Base-by-base conservation (phyloP, 1,140 invertebrate genomes). In the Nylanderia fulva region DNA sequence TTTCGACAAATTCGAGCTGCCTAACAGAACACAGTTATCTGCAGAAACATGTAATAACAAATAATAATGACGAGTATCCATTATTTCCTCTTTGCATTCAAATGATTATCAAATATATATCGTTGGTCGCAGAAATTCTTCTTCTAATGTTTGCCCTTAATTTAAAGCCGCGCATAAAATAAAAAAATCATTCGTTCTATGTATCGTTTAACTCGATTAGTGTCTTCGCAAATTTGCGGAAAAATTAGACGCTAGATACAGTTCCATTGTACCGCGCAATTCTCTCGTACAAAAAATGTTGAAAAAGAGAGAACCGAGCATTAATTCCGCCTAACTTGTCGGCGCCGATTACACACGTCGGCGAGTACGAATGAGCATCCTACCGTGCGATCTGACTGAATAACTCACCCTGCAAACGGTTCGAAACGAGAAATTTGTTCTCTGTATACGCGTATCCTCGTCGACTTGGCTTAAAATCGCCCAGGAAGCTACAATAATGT, bases 261-360 rank as follows among this genome's bases (percentile, higher is more conserved):
- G 5, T 58, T 74, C 18, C 18, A 15, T 61, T 18, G 7, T 18
- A 13, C 2, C 6, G n/a, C 5, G 33, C 27, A 48, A 56, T 7
- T 9, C 6, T 24, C 18, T 66, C 27, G 8, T 39, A 45, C 21
- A 39, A 8, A 5, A 39, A 8, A 5, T 9, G 0, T 48, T 8
- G 33, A 24, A 69, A 29, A 69, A 61, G 15, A 61, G 15, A 36
- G 7, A 61, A 60, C 27, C 7, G 33, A 60, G 21, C 48, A 80
- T 80, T 56, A 56, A 69, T 80, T 71, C 24, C 64, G 48, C 13
- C 42, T 3, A 56, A 71, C 24, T 56, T 71, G 36, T 48, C 76
- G 33, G 18, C 48, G 24, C 15, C 42, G 9, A 71, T 71, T 52
- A 29, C 66, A 69, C 15, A 24, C 42, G 42, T 24, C 48, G 48